Evolutionary conservation across 2,888 invertebrate species (phyloP), one percentile per base, ranked within the genome.

Genomic region (Sminthurides aquaticus): DNA sequence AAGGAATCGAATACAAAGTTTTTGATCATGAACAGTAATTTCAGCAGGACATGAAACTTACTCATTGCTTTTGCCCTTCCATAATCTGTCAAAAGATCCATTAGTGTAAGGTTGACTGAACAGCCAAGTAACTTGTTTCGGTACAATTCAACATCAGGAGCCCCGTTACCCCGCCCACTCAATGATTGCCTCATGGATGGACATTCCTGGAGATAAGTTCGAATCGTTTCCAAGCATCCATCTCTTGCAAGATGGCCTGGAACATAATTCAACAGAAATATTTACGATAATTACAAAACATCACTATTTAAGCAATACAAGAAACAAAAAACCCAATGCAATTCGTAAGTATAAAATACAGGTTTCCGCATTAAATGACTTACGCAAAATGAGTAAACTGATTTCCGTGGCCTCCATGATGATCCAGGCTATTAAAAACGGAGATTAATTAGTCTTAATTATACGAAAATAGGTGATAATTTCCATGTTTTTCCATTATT

Each of bases 211-310:
- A 60, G n/a, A 24, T 66, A 66, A 22, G 60, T 49, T n/a, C 54
- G 49, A 28, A 66, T 63, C 3, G 63, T 66, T 49, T 66, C 66
- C 1, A 56, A 49, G 25, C 66, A 66, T 27, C 66, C 63, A 28
- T 63, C 63, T 24, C 60, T 49, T 25, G 66, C 63, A n/a, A 63
- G 62, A 49, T 66, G 63, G 8, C 66, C 66, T 66, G 25, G 59
- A 60, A 22, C 11, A 2, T 24, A n/a, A n/a, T n/a, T n/a, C n/a
- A 20, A 26, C 52, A 52, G 52, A 15, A n/a, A n/a, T n/a, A n/a
- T n/a, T n/a, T n/a, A n/a, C n/a, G n/a, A n/a, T n/a, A n/a, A n/a
- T n/a, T n/a, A n/a, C n/a, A n/a, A n/a, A n/a, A n/a, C n/a, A n/a
- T n/a, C n/a, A n/a, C n/a, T n/a, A n/a, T n/a, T n/a, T n/a, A n/a